Conservation (phyloP, 2,797 vertebrate species). For the Alauda arvensis region DNA sequence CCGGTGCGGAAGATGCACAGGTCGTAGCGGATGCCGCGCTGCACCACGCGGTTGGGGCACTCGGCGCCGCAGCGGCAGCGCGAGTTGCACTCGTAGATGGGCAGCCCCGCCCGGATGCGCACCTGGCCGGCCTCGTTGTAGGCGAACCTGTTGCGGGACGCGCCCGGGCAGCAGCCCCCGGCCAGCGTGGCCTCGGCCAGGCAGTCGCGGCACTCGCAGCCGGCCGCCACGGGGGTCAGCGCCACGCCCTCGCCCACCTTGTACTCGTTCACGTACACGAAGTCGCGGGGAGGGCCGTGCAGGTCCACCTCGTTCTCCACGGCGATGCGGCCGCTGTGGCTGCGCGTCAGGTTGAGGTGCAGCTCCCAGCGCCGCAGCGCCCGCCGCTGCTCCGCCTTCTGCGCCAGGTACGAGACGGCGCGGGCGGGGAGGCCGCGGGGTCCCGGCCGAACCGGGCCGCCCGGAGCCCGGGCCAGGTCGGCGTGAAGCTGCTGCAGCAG, state of each 20-base stretch:
- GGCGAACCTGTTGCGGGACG: conserved; percentile 80
- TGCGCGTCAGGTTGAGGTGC: conserved; percentile 80
- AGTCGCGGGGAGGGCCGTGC: conserved; percentile 83
- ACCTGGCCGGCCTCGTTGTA: conserved; percentile 85
- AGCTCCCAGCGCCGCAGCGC: conserved; percentile 79
- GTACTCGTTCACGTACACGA: conserved; percentile 88
- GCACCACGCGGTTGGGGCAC: conserved; percentile 89
- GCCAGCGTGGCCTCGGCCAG: conserved; percentile 64
- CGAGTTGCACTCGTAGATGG: conserved; percentile 92
- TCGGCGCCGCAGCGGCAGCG: conserved; percentile 80
- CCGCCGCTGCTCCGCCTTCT: conserved; percentile 82
- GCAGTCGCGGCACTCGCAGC: conserved; percentile 87
- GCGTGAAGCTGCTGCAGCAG: conserved; percentile 83
- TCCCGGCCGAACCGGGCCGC: conserved; percentile 35
- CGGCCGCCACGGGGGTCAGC: conserved; percentile 78
- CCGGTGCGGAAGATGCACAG: conserved; percentile 89
- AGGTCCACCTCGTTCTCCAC: conserved; percentile 88
- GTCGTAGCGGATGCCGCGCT: conserved; percentile 87
- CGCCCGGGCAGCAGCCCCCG: conserved; percentile 51
- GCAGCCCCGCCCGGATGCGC: conserved; percentile 79
- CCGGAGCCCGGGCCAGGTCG: conserved; percentile 77
- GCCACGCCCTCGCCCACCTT: conserved; percentile 75
- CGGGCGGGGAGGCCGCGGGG: conserved; percentile 72
- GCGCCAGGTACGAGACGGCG: conserved; percentile 69
- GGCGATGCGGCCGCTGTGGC: conserved; percentile 82